Conservation (phyloP, 1,140 invertebrate species). For the Tetragonula clypearis region DNA sequence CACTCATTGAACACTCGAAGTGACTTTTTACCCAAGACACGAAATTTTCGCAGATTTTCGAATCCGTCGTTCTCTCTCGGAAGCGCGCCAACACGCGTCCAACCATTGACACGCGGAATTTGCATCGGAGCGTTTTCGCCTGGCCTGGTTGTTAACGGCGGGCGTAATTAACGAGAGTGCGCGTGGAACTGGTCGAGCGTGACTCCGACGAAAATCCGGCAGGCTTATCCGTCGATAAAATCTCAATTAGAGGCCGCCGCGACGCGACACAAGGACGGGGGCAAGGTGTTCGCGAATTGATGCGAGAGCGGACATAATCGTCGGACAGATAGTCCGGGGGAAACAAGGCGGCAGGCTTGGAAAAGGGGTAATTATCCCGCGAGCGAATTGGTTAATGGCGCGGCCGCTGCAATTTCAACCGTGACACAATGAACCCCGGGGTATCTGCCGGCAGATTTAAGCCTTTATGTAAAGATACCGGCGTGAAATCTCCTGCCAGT, state of each 20-base stretch:
- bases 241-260: conserved; percentile 45
- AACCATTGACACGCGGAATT: too few species aligned
- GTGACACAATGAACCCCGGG: conserved; percentile 44
- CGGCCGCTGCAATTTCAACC: conserved; percentile 65
- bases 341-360: conserved; percentile 53
- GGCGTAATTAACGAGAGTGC: conserved; percentile 20
- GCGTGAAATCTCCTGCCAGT: neutral
- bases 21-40: too few species aligned
- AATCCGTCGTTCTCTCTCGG: too few species aligned
- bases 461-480: conserved; percentile 51
- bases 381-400: conserved; percentile 68
- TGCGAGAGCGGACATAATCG: conserved; percentile 72
- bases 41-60: too few species aligned
- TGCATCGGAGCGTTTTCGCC: too few species aligned
- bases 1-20: too few species aligned
- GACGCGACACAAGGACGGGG: neutral
- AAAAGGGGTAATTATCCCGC: conserved; percentile 61
- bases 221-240: conserved; percentile 53
- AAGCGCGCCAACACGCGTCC: too few species aligned
- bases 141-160: neutral
- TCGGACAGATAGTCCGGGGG: conserved; percentile 70
- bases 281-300: conserved; percentile 39
- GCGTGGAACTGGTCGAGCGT: neutral
- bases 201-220: conserved; percentile 18
- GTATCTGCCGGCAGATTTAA: conserved; percentile 60